Base-by-base conservation (phyloP, 2,113 vertebrate genomes). In the Corythornis cristatus region DNA sequence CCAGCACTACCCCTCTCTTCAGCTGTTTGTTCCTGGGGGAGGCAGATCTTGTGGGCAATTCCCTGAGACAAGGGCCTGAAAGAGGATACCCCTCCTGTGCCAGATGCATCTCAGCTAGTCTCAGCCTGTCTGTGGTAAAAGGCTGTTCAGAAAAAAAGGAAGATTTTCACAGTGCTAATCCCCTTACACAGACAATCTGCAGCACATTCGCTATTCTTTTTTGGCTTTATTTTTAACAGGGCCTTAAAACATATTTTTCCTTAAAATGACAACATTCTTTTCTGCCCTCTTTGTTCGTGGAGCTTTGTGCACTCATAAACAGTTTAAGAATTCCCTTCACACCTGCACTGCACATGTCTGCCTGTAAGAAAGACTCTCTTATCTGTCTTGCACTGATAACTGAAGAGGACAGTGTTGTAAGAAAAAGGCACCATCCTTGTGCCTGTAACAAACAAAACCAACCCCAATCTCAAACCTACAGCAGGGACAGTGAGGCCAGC, bases 181-280 rank as follows among this genome's bases (percentile, higher is more conserved):
- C 35, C 35, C 40, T 65, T 80, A 88, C 58, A 76, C 11, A 82
- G 66, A 81, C 74, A 95, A 77, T 93, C 93, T 96, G 93, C 65
- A 89, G 75, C 5, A 56, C 91, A 93, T 93, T 93, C 65, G 48
- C 56, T 78, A 46, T 60, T 88, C 35, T 31, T 46, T 83, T 95
- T 94, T 77, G 46, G 68, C 68, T 93, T 94, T 83, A 75, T 83
- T 95, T 96, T 96, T 96, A 95, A 95, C 48, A 60, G 89, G 91
- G 79, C 82, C 89, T 93, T 95, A 95, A 95, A 95, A 95, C 91
- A 95, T 93, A 96, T 96, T 86, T 94, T 94, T 88, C 40, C 82
- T 88, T 89, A 93, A 95, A 96, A 96, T 64, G 79, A 96, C 94
- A 93, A 95, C 79, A 15, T 88, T 94, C 53, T 93, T 95, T 81